These are phyloP conservation scores for Apis florea DNA, from an alignment of 1,140 invertebrate species.

Conservation along the genomic window DNA sequence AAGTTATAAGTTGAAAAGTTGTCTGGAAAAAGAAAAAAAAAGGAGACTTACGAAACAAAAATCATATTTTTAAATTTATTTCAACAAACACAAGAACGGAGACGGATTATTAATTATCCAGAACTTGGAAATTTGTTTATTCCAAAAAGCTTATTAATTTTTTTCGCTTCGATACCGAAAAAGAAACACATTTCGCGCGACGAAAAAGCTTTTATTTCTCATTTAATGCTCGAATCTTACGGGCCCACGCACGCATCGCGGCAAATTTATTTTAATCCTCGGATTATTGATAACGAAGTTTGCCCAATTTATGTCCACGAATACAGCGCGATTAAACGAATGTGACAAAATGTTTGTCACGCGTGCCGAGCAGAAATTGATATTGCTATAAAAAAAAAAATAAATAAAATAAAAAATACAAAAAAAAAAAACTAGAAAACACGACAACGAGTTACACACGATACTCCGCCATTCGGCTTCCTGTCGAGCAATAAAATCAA, in stretches of 20 bases:
- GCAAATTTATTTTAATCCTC: constrained; percentile 21
- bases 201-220: constrained; percentile 7
- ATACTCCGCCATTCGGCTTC: neutral
- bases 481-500: neutral
- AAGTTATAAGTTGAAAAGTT: no score
- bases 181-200: neutral
- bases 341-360: constrained; percentile 29
- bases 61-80: no score
- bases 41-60: no score
- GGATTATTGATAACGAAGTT: constrained; percentile 38
- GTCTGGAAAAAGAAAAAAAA: no score
- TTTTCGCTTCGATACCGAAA: neutral
- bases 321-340: constrained; percentile 18
- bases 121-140: no score
- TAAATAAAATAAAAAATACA: neutral
- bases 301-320: constrained; percentile 37
- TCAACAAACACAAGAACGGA: no score
- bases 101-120: no score
- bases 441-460: neutral
- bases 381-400: neutral
- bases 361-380: neutral
- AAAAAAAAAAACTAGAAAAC: no score
- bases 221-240: neutral
- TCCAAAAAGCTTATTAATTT: neutral
- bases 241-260: neutral